phyloP scores from a whole-genome alignment of 2,797 vertebrate genomes.

The Falco columbarius region DNA sequence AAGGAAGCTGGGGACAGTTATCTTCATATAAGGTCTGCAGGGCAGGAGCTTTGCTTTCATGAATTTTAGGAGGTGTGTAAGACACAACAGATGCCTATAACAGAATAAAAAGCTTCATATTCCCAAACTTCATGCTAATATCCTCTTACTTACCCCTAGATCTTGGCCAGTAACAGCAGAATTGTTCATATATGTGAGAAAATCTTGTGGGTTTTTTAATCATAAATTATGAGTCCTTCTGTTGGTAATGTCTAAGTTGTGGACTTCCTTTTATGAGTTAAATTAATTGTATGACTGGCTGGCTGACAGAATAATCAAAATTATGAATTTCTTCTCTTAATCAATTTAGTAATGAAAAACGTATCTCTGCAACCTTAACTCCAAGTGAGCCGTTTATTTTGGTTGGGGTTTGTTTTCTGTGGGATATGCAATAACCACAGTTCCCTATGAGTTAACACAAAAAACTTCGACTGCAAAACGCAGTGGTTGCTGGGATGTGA shows the following conservation, averaged over 20 bases:
- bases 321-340: neutral
- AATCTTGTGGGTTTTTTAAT: neutral
- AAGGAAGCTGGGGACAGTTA: neutral
- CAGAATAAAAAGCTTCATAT: neutral
- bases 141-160: neutral
- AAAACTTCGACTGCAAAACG: neutral
- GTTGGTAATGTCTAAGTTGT: neutral
- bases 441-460: neutral
- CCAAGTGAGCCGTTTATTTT: accelerated
- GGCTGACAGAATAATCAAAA: neutral
- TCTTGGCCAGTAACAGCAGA: neutral
- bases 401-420: neutral
- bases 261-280: neutral
- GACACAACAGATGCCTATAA: neutral
- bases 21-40: neutral
- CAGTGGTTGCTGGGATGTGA: neutral
- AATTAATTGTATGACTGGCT: neutral
- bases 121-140: neutral
- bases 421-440: neutral
- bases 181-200: neutral
- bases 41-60: neutral
- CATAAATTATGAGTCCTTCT: neutral
- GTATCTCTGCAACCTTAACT: neutral
- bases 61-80: neutral
- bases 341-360: neutral